Evolutionary conservation across 2,888 invertebrate species (phyloP).

Genomic region (Coremacera marginata): DNA sequence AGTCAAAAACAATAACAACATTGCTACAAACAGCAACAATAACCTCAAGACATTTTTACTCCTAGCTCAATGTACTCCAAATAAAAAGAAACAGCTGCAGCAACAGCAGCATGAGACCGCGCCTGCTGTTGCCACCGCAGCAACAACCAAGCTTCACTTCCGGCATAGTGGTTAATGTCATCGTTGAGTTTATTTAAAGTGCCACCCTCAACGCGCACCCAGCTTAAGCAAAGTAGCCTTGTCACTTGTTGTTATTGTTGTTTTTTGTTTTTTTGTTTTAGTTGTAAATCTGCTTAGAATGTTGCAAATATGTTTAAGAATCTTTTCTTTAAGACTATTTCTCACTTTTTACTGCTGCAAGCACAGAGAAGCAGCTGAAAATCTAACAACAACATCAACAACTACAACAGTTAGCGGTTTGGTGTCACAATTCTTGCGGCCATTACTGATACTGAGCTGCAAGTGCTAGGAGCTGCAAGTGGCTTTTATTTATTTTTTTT

Average conservation of each 20-base stretch:
- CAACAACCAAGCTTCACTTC: background rate
- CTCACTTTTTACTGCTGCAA: background rate
- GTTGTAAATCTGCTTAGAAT: constrained; percentile 4
- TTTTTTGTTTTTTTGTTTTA: background rate
- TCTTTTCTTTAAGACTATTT: background rate
- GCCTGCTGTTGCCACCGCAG: background rate
- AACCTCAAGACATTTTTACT: background rate
- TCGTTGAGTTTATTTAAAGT: background rate
- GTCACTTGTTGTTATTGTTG: background rate
- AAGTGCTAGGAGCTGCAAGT: background rate
- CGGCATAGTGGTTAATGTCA: background rate
- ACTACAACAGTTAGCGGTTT: background rate
- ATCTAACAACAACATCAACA: background rate
- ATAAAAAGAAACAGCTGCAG: background rate
- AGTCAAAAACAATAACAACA: background rate
- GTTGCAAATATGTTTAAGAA: constrained; percentile 16
- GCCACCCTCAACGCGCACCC: background rate
- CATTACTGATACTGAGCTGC: constrained; percentile 9
- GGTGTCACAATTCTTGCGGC: constrained; percentile 12
- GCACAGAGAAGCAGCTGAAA: background rate
- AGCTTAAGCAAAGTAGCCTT: background rate
- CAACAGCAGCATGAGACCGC: background rate
- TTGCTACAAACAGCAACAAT: background rate
- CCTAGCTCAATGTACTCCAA: background rate
- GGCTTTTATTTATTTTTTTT: background rate